Evolutionary conservation across 2,113 vertebrate genomes (phyloP).

Genomic region (Danionella cerebrum): DNA sequence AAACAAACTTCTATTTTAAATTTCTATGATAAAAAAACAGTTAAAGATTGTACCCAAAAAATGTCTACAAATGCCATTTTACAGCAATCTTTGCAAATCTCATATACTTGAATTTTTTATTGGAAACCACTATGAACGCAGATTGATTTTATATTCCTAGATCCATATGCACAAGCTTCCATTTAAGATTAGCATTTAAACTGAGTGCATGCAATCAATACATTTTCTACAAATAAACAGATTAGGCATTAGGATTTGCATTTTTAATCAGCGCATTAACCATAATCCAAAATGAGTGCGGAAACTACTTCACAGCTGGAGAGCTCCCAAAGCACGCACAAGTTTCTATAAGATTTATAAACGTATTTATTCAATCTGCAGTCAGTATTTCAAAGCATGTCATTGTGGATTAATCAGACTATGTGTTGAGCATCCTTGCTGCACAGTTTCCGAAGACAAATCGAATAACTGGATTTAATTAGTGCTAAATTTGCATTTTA

Average conservation of each 20-base stretch:
- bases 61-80: too few species aligned
- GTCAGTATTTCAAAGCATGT: not conserved
- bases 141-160: not conserved
- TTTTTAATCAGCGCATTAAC: not conserved
- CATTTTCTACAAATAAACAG: not conserved
- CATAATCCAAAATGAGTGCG: not conserved
- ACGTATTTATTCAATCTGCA: not conserved
- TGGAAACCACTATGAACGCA: too few species aligned
- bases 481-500: too few species aligned
- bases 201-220: not conserved
- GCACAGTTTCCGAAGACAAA: too few species aligned
- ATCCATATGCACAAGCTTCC: not conserved
- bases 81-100: not conserved
- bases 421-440: not conserved
- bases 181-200: not conserved
- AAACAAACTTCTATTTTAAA: too few species aligned
- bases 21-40: too few species aligned
- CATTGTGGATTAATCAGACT: not conserved
- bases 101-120: too few species aligned
- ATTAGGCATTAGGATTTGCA: not conserved
- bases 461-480: not conserved
- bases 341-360: not conserved
- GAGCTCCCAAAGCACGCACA: conserved; percentile 10
- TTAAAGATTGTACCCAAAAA: too few species aligned
- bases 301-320: not conserved